Base-by-base conservation (phyloP, 2,797 vertebrate genomes). In the Sebastes taczanowskii region DNA sequence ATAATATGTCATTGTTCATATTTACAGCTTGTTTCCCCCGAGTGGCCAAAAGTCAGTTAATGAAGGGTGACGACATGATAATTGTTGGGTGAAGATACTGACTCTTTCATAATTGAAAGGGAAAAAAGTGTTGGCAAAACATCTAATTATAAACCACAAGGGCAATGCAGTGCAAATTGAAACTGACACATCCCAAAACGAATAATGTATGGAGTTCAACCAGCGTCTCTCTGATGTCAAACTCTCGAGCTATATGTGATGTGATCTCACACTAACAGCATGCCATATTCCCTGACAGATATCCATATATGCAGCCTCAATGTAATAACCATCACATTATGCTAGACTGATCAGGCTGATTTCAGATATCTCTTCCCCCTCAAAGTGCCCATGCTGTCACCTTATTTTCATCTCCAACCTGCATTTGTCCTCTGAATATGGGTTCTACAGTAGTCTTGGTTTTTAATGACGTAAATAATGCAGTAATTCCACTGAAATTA, bases 401-500 rank as follows among this genome's bases (percentile, higher is more conserved):
- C 82, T 74, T 88, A 86, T 88, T 91, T 92, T 83, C 67, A 90
- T 92, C 88, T 89, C 82, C 82, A 87, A 74, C 75, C 80, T 85
- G 87, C 90, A 84, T 89, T 81, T 82, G 81, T 90, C 78, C 73
- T 60, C 56, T 80, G 86, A 76, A 90, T 88, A 82, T 81, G 74
- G 81, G 74, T 88, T 91, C 71, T 90, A 82, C 71, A 64, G 85
- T 64, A 66, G 74, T 64, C 74, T 60, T 61, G 84, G 29, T 87
- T 88, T 85, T 91, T 87, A 92, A 93, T 90, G 69, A 90, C 0
- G 84, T 92, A 93, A 93, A 91, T 91, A 91, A 89, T 91, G 84
- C 73, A 92, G 80, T 30, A 29, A 83, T 85, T 80, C 86, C 73
- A 85, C 78, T 90, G 81, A 89, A 92, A 90, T 86, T 80, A 90